Evolutionary conservation across 2,113 vertebrate species (phyloP).

Genomic region (Coptodon bakossiorum): DNA sequence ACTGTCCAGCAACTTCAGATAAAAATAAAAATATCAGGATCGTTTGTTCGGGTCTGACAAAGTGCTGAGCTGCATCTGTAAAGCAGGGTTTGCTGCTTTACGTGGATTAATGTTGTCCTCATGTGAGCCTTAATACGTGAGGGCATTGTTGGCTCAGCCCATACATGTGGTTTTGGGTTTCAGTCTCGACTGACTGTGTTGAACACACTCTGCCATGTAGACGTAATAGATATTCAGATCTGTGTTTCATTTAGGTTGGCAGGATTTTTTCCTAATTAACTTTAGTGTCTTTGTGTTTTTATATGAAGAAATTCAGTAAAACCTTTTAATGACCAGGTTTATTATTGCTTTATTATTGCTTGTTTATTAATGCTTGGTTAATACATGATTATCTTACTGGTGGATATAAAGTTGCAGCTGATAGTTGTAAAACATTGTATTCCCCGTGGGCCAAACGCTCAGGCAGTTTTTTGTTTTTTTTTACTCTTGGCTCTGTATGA

Average conservation of each 20-base stretch:
- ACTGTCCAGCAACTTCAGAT: neutral
- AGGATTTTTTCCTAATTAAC: neutral
- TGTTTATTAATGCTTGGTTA: neutral
- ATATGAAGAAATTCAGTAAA: neutral
- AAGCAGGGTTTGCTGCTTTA: neutral
- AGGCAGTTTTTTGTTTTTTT: neutral
- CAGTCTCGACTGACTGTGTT: neutral
- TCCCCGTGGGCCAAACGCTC: neutral
- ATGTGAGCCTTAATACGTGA: neutral
- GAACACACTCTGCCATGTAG: neutral
- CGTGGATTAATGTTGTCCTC: neutral
- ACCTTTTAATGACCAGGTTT: neutral
- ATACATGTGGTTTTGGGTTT: fast-evolving
- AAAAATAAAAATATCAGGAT: neutral
- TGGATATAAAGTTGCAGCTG: neutral
- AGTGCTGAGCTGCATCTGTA: neutral
- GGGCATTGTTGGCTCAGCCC: neutral
- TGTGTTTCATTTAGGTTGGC: fast-evolving
- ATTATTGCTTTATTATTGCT: neutral
- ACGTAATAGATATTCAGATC: neutral
- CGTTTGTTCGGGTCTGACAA: neutral
- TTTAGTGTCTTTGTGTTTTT: neutral
- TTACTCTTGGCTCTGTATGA: neutral
- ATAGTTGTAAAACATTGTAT: neutral
- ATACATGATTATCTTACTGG: neutral